These are phyloP conservation scores for Panagrolaimus sp. DNA, from an alignment of 1,140 invertebrate genomes.

Conservation along the genomic window DNA sequence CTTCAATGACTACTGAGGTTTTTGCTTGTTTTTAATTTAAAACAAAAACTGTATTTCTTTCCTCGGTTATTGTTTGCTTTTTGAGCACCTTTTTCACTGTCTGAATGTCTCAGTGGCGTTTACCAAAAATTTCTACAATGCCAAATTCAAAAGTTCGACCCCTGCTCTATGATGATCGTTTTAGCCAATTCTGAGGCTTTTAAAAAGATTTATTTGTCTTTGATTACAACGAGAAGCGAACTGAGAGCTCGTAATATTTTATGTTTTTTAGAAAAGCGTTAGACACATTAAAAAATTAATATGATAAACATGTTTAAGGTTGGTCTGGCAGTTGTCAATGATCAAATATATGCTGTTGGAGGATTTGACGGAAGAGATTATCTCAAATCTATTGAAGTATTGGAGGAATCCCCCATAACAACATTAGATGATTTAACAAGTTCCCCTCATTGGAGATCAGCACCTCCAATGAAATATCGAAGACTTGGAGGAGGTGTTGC, in stretches of 20 bases:
- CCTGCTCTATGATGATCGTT: neutral
- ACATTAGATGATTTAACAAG: neutral
- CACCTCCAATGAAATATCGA: conserved; percentile 95
- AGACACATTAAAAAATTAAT: conserved; percentile 14
- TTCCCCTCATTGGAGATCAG: conserved; percentile 75
- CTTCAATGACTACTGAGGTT: too few relatives aligned
- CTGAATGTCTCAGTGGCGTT: too few relatives aligned
- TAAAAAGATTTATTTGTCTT: neutral
- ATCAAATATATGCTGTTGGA: conserved; percentile 88
- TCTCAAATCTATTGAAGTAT: conserved; percentile 95
- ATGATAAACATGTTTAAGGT: conserved; percentile 65
- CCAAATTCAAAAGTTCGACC: neutral
- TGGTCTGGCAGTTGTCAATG: conserved; percentile 92
- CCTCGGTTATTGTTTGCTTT: too few relatives aligned
- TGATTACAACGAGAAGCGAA: conserved; percentile 1
- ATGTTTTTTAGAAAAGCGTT: neutral
- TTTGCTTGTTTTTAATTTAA: too few relatives aligned
- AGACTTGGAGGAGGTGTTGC: conserved; percentile 91
- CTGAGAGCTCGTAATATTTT: neutral
- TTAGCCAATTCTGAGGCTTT: conserved; percentile 9
- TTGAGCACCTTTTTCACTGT: too few relatives aligned
- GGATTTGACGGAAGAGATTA: conserved; percentile 97
- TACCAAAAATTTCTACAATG: too few relatives aligned
- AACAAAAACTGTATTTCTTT: too few relatives aligned
- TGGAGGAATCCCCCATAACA: conserved; percentile 78